Evolutionary conservation across 2,113 vertebrate genomes (phyloP).

Genomic region (Struthio camelus): DNA sequence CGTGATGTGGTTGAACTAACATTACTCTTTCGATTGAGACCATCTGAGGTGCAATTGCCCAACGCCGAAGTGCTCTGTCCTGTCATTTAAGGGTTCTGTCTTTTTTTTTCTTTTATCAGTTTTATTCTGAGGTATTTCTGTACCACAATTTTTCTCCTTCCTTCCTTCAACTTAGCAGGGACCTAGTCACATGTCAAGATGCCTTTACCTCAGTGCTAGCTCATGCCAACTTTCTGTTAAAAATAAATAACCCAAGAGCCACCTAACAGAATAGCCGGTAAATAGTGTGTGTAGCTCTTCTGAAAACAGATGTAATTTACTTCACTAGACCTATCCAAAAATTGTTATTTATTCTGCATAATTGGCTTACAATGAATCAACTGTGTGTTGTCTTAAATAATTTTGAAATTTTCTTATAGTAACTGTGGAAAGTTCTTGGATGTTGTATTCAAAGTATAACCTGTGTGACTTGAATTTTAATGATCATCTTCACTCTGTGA

Average conservation of each 20-base stretch:
- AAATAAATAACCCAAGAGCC: slow-evolving; percentile 5
- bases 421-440: background rate
- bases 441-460: background rate
- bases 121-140: background rate
- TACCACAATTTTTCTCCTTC: background rate
- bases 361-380: slow-evolving; percentile 11
- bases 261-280: background rate
- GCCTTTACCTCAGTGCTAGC: background rate
- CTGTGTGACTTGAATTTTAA: slow-evolving; percentile 33
- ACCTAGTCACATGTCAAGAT: background rate
- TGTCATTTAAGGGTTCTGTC: background rate
- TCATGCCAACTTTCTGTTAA: background rate
- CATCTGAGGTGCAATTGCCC: background rate
- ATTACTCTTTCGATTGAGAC: background rate
- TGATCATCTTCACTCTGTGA: background rate
- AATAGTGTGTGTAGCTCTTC: background rate
- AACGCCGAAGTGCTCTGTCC: background rate
- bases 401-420: background rate
- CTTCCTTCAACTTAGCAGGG: background rate
- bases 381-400: background rate
- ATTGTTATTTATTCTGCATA: slow-evolving; percentile 34
- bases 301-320: background rate
- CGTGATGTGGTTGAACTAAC: background rate
- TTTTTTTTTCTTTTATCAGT: background rate
- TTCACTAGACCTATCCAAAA: slow-evolving; percentile 3